Evolutionary conservation across 2,797 vertebrate species (phyloP), one percentile per base, ranked within the genome.

Genomic region (Macroramphosus scolopax): DNA sequence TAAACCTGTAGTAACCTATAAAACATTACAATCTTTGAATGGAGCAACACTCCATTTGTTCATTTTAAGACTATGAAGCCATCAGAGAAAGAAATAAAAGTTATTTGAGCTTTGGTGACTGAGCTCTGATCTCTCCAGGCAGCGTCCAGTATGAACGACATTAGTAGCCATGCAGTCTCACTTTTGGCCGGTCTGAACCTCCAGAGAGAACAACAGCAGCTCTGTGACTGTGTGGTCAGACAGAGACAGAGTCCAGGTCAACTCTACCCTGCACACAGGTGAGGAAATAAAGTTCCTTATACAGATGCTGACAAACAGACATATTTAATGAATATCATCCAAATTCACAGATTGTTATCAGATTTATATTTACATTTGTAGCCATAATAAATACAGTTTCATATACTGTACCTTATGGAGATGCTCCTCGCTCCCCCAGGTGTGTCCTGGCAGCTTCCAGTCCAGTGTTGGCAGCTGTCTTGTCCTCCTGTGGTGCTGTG

Each of bases 381-480:
- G n/a, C n/a, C n/a, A n/a, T n/a, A n/a, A n/a, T n/a, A n/a, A n/a
- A n/a, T n/a, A n/a, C n/a, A n/a, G 20, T 22, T 22, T 22, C 6
- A 22, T 22, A 6, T 6, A 22, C 3, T 22, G 20, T 22, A 6
- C 6, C 20, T 22, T 14, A 37, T 10, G 3, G 28, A 5, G 3
- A 28, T 32, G 5, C 2, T 57, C 25, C 61, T 31, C 66, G 5
- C 29, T 49, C 16, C 29, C 4, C 11, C 42, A 88, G 86, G 68
- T 87, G 82, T 63, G 68, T 91, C 16, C 69, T 91, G 17, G 86
- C 89, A 30, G 89, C 86, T 8, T 87, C 81, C 11, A 90, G 89
- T 58, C 88, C 87, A 18, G 79, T 90, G n/a, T 63, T 87, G 10
- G 85, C 83, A 3, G 80, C 83, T 38, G 62, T 89, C 13, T 55